Percentiles rank a stretch among this genome's conserved stretches.
Conservation (phyloP, 2,797 vertebrate species). For the Urocyon cinereoargenteus region DNA sequence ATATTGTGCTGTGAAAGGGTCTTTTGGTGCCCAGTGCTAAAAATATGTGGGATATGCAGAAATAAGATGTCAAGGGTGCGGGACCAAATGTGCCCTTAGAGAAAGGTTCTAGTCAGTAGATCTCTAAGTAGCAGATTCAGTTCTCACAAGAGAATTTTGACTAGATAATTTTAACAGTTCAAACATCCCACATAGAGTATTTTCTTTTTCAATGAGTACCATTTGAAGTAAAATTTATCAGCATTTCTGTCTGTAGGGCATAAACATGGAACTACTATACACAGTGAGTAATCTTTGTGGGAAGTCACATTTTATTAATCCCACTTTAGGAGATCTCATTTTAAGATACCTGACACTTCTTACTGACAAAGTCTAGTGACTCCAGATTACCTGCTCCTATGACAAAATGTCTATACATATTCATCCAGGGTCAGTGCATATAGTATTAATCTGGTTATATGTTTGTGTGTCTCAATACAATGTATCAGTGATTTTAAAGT, state of each 20-base stretch:
- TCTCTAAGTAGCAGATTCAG: background rate
- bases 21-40: background rate
- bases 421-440: rapidly evolving
- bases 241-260: background rate
- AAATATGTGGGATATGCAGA: background rate
- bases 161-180: background rate
- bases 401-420: background rate
- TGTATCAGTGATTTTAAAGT: background rate
- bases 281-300: background rate
- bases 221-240: background rate
- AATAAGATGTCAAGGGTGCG: background rate
- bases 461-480: background rate
- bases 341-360: background rate
- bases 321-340: background rate
- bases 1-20: background rate
- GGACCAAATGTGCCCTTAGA: background rate
- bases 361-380: background rate
- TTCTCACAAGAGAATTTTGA: background rate
- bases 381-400: background rate
- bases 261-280: background rate
- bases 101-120: background rate
- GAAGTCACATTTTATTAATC: background rate
- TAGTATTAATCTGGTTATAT: background rate
- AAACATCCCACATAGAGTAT: background rate
- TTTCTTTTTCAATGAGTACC: background rate